These are phyloP conservation scores for Hypena proboscidalis DNA, from an alignment of 2,888 invertebrate genomes.

Conservation along the genomic window DNA sequence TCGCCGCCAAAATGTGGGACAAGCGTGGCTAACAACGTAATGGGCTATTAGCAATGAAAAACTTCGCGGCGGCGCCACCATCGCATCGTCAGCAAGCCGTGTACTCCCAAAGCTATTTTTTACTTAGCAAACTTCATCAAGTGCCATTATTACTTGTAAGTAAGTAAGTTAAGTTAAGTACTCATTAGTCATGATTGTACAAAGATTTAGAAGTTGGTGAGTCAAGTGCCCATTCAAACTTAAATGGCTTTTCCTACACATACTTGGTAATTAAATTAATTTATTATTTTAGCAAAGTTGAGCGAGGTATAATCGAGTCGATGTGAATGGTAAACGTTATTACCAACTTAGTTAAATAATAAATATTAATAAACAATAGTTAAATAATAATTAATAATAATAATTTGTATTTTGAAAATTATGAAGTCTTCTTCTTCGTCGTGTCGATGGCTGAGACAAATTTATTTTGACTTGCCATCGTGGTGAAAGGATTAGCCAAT, in stretches of 20 bases:
- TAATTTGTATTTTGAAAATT: too few relatives aligned
- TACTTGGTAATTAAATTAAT: slow-evolving; percentile 10
- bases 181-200: slow-evolving; percentile 59
- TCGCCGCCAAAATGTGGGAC: too few relatives aligned
- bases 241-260: slow-evolving; percentile 29
- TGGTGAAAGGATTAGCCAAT: too few relatives aligned
- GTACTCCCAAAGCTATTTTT: slow-evolving; percentile 48
- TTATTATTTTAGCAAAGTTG: too few relatives aligned
- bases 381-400: too few relatives aligned
- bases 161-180: slow-evolving; percentile 63
- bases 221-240: slow-evolving; percentile 38
- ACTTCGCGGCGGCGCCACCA: slow-evolving; percentile 21
- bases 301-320: too few relatives aligned
- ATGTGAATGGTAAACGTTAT: too few relatives aligned
- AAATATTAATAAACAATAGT: too few relatives aligned
- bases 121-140: slow-evolving; percentile 61
- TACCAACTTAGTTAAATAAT: too few relatives aligned
- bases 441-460: too few relatives aligned
- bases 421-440: too few relatives aligned
- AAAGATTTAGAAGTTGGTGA: slow-evolving; percentile 46
- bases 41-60: slow-evolving; percentile 43
- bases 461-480: too few relatives aligned
- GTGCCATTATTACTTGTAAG: slow-evolving; percentile 66
- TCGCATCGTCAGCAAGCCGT: slow-evolving; percentile 26
- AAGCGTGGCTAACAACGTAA: slow-evolving; percentile 37